Percentiles rank a stretch among this genome's conserved stretches.
These are phyloP conservation scores for Leuciscus waleckii DNA, from an alignment of 2,797 vertebrate genomes.

Conservation along the genomic window DNA sequence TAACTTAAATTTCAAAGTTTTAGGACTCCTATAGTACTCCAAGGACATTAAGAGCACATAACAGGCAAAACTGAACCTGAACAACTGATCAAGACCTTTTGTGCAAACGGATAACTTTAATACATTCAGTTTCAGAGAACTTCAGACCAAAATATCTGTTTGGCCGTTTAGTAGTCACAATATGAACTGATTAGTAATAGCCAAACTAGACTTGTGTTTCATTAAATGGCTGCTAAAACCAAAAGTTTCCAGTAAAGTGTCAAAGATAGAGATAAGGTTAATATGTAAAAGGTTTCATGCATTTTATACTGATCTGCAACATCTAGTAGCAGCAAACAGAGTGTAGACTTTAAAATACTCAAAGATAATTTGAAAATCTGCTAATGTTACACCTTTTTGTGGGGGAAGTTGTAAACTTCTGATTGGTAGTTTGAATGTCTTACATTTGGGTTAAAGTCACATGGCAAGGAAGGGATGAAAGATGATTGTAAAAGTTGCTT, in stretches of 20 bases:
- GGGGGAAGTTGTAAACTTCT: too few species aligned
- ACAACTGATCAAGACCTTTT: not conserved
- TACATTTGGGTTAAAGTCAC: too few species aligned
- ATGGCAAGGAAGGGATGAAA: too few species aligned
- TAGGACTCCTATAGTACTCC: not conserved
- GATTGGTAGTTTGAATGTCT: too few species aligned
- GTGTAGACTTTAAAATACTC: too few species aligned
- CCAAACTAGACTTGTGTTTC: conserved; percentile 10
- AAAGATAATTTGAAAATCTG: too few species aligned
- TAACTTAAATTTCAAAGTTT: too few species aligned
- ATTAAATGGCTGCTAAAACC: not conserved
- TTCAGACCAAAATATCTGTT: conserved; percentile 6
- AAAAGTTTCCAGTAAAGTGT: conserved; percentile 11
- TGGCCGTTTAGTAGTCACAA: conserved; percentile 16
- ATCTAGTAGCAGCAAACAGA: not conserved
- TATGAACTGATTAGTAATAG: conserved; percentile 30
- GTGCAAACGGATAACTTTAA: not conserved
- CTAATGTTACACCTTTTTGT: too few species aligned
- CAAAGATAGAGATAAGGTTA: not conserved
- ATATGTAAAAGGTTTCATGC: conserved; percentile 3
- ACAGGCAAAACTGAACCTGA: not conserved
- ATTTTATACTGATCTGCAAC: not conserved
- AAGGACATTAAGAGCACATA: not conserved
- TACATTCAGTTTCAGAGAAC: not conserved
- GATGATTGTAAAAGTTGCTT: too few species aligned